These are phyloP conservation scores for Furcula furcula DNA, from an alignment of 2,888 invertebrate species.

Conservation along the genomic window DNA sequence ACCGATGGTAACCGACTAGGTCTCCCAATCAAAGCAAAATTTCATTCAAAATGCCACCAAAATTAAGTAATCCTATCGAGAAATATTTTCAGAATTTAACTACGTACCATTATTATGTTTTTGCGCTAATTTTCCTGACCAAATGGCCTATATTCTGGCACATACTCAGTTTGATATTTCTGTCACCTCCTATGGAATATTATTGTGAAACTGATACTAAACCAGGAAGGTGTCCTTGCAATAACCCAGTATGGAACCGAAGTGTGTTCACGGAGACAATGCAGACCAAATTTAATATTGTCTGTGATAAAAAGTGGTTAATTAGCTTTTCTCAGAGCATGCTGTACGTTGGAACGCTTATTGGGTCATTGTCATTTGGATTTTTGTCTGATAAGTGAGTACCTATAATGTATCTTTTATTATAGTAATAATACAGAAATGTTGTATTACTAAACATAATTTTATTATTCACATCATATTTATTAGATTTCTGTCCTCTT, in stretches of 20 bases:
- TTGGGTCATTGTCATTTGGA: constrained; percentile 56
- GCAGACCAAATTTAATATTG: constrained; percentile 51
- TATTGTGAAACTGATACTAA: constrained; percentile 28
- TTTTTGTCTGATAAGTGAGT: constrained; percentile 58
- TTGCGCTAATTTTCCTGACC: constrained; percentile 43
- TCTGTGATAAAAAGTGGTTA: constrained; percentile 51
- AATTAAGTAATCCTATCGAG: constrained; percentile 52
- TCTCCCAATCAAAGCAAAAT: too few relatives aligned
- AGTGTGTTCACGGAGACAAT: constrained; percentile 53
- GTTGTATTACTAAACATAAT: too few relatives aligned
- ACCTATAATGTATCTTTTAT: background rate
- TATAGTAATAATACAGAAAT: too few relatives aligned
- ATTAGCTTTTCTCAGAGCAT: constrained; percentile 58
- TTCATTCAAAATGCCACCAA: constrained; percentile 29
- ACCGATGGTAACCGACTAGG: too few relatives aligned
- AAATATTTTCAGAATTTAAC: constrained; percentile 43
- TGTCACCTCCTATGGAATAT: constrained; percentile 57
- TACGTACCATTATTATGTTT: constrained; percentile 53
- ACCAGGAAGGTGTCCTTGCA: constrained; percentile 49
- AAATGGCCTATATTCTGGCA: constrained; percentile 62
- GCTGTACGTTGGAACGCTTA: constrained; percentile 50
- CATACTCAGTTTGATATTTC: constrained; percentile 52
- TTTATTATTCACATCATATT: too few relatives aligned
- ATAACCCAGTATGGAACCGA: constrained; percentile 46
- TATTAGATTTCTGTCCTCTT: too few relatives aligned